Percentiles rank a stretch among this genome's conserved stretches.
Conservation (phyloP, 2,797 vertebrate species). For the Moxostoma hubbsi region DNA sequence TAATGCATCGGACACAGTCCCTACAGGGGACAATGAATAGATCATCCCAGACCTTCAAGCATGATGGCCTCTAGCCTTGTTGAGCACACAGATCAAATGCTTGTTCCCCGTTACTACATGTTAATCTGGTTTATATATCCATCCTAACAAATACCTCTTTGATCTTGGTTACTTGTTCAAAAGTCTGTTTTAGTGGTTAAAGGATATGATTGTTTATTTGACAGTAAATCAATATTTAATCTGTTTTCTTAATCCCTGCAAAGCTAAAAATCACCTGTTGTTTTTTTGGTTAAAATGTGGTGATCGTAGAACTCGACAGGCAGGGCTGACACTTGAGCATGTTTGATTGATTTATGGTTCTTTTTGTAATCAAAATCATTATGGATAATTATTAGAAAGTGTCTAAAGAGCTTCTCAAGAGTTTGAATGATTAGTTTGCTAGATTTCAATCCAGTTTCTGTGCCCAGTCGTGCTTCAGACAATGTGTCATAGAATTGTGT, state of each 20-base stretch:
- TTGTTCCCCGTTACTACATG: background rate
- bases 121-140: slow-evolving; percentile 35
- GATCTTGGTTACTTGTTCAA: slow-evolving; percentile 9
- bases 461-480: background rate
- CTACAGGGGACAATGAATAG: slow-evolving; percentile 26
- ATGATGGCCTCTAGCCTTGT: background rate
- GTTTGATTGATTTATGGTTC: slow-evolving; percentile 20
- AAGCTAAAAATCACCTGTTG: slow-evolving; percentile 50
- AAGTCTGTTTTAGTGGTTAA: slow-evolving; percentile 48
- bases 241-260: slow-evolving; percentile 60
- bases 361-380: background rate
- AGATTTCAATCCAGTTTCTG: background rate
- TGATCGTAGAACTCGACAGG: slow-evolving; percentile 7
- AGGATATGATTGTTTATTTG: slow-evolving; percentile 55
- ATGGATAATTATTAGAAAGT: slow-evolving; percentile 13
- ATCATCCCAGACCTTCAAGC: slow-evolving; percentile 41
- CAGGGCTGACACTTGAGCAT: slow-evolving; percentile 37
- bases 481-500: background rate
- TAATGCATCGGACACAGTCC: slow-evolving; percentile 52
- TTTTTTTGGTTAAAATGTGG: slow-evolving; percentile 2
- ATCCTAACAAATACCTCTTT: slow-evolving; percentile 2
- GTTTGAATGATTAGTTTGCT: background rate
- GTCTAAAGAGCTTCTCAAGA: slow-evolving; percentile 3
- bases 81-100: background rate
- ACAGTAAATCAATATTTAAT: slow-evolving; percentile 71